These are phyloP conservation scores for Parochlus steinenii DNA, from an alignment of 2,888 invertebrate genomes.

Conservation along the genomic window DNA sequence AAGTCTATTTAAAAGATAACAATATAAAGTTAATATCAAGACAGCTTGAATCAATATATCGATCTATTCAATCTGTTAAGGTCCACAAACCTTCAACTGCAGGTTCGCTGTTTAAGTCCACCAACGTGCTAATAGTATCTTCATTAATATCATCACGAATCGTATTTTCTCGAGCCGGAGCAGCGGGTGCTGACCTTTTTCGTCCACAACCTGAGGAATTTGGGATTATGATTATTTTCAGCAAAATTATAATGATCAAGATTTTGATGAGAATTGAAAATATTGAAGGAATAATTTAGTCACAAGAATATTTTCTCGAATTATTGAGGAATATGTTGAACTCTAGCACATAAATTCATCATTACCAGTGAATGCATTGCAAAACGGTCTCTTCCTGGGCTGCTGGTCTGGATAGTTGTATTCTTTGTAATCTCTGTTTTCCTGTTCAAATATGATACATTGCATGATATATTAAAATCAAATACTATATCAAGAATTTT, in stretches of 20 bases:
- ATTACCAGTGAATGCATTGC: slow-evolving; percentile 73
- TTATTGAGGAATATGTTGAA: no score
- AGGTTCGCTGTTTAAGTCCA: slow-evolving; percentile 50
- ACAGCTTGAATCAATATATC: no score
- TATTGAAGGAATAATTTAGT: no score
- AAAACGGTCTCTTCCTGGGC: slow-evolving; percentile 46
- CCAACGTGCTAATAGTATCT: slow-evolving; percentile 44
- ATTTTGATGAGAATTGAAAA: not conserved
- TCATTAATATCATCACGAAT: slow-evolving; percentile 29
- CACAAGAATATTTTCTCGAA: no score
- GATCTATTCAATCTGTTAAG: no score
- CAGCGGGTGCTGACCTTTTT: slow-evolving; percentile 38
- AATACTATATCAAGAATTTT: no score
- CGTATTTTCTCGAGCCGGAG: slow-evolving; percentile 20
- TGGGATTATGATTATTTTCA: slow-evolving; percentile 3
- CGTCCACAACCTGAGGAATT: slow-evolving; percentile 49
- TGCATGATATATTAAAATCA: no score
- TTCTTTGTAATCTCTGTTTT: slow-evolving; percentile 4
- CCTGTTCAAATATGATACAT: not conserved
- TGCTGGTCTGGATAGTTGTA: slow-evolving; percentile 4
- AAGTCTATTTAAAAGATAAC: no score
- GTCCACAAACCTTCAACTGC: slow-evolving; percentile 49
- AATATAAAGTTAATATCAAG: no score
- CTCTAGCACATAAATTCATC: not conserved
- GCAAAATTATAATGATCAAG: not conserved